Conservation (phyloP, 2,113 vertebrate genomes). For the Calyptomena viridis region DNA sequence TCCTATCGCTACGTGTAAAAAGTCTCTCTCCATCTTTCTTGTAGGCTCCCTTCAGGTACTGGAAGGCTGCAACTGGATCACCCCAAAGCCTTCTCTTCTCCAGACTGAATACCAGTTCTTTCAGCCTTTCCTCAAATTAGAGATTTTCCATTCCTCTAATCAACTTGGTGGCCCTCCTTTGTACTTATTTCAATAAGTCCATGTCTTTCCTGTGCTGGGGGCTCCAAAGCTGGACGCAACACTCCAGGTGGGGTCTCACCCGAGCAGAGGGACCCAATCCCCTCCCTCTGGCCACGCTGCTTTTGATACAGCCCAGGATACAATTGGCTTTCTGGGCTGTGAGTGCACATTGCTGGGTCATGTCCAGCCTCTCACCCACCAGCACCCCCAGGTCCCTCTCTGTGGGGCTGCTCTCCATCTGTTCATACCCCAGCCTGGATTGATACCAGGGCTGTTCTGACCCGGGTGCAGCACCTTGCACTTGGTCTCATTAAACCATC, state of each 20-base stretch:
- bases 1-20: neutral
- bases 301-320: neutral
- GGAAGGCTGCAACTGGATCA: neutral
- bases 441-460: neutral
- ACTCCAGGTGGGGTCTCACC: neutral
- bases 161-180: neutral
- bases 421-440: neutral
- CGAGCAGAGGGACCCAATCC: neutral
- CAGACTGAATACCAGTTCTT: neutral
- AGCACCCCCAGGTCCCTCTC: neutral
- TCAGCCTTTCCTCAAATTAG: neutral
- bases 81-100: neutral
- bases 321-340: neutral
- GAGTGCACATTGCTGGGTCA: neutral
- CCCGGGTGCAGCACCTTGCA: neutral
- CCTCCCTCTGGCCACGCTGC: neutral
- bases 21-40: neutral
- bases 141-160: neutral
- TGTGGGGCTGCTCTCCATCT: neutral
- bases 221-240: neutral
- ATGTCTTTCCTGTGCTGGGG: neutral
- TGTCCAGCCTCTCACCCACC: neutral
- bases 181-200: rapidly evolving
- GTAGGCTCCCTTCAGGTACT: neutral
- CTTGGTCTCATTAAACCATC: rapidly evolving